A percentile compares a stretch with the other conserved stretches of the same genome.
Conservation (phyloP, 2,797 vertebrate species). For the Glyptemys insculpta region DNA sequence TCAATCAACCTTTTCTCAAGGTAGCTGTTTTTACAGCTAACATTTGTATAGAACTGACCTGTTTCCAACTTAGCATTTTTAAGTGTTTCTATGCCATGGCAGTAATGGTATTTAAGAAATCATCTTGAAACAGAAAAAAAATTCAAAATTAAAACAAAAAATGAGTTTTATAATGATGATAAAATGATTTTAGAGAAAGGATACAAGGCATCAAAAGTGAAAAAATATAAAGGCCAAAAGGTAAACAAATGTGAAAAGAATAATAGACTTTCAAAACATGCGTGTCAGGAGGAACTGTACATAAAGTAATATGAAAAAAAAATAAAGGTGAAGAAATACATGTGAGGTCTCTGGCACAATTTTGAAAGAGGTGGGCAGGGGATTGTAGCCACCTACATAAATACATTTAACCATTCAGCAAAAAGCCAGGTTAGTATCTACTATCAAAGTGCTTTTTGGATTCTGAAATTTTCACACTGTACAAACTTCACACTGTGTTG, state of each 20-base stretch:
- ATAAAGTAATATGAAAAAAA: slow-evolving; percentile 1
- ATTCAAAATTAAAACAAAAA: background rate
- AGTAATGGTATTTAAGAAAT: background rate
- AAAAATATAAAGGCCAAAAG: background rate
- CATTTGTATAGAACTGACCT: background rate
- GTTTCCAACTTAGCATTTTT: background rate
- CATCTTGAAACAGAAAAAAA: background rate
- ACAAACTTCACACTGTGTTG: slow-evolving; percentile 51
- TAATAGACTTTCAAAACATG: slow-evolving; percentile 39
- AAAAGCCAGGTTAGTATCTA: slow-evolving; percentile 44
- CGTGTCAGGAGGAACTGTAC: slow-evolving; percentile 12
- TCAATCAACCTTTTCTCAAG: background rate
- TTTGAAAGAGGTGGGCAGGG: slow-evolving; percentile 35
- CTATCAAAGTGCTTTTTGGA: slow-evolving; percentile 53
- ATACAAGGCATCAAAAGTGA: background rate
- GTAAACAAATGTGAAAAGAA: slow-evolving; percentile 22
- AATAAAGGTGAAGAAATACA: slow-evolving; percentile 25
- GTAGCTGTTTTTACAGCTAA: background rate
- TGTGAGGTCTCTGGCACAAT: slow-evolving; percentile 29
- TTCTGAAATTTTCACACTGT: background rate
- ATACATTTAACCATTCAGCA: slow-evolving; percentile 37
- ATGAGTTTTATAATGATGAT: background rate
- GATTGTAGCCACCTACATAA: slow-evolving; percentile 53
- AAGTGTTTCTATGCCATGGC: background rate
- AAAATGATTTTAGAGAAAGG: slow-evolving; percentile 24